Percentiles rank a stretch among this genome's conserved stretches.
These are phyloP conservation scores for Pyralis farinalis DNA, from an alignment of 2,888 invertebrate species.

Conservation along the genomic window DNA sequence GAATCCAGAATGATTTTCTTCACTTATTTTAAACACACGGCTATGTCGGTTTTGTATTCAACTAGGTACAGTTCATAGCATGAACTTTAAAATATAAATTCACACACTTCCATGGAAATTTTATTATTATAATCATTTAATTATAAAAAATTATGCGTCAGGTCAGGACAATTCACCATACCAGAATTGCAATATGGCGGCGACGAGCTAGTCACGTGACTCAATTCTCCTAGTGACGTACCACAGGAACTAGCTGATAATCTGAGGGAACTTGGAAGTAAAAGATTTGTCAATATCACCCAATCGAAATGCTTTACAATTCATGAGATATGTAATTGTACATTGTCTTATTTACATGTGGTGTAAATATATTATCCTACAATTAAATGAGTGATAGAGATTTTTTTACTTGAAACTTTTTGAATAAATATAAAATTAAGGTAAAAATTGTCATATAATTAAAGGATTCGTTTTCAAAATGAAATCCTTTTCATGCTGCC, in stretches of 20 bases:
- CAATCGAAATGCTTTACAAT: no score
- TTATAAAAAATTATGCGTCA: slow-evolving; percentile 44
- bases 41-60: slow-evolving; percentile 6
- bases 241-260: neutral
- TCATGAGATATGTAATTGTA: no score
- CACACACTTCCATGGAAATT: neutral
- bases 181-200: slow-evolving; percentile 64
- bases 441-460: no score
- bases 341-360: no score
- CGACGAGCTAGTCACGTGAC: slow-evolving; percentile 53
- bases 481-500: no score
- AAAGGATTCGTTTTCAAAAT: no score
- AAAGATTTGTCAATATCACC: no score
- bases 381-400: no score
- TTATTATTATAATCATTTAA: slow-evolving; percentile 30
- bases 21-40: slow-evolving; percentile 23
- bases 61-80: slow-evolving; percentile 9
- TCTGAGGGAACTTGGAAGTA: no score
- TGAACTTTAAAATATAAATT: neutral
- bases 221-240: neutral
- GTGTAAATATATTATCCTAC: no score
- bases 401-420: no score
- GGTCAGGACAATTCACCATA: slow-evolving; percentile 45
- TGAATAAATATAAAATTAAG: no score
- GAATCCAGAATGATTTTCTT: slow-evolving; percentile 41